Evolutionary conservation across 2,888 invertebrate genomes (phyloP), one percentile per base, ranked within the genome.

Genomic region (Omphaloscelis lunosa): DNA sequence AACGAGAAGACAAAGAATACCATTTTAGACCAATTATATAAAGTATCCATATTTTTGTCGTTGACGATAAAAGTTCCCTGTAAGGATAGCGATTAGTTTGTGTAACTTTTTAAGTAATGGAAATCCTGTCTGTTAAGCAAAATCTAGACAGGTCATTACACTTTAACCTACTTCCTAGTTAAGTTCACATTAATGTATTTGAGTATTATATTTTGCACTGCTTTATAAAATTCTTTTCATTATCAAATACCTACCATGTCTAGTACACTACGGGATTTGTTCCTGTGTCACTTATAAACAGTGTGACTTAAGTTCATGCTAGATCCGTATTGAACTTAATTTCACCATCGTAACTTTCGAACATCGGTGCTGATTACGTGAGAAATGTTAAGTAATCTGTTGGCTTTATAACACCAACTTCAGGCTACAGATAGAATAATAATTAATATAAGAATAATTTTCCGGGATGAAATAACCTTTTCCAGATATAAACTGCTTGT

Each of bases 321-420:
- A 65, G 79, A 78, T 62, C 56, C 41, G 63, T 56, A 4, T 73
- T 41, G 51, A 23, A 53, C 51, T 51, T 27, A 69, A 69, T 79
- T 67, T 79, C 67, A 65, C 75, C 80, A 67, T 80, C 61, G 41
- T 7, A 45, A 59, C 70, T 75, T 67, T 75, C 67, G 48, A 65
- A 72, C n/a, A 17, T 51, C 20, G 34, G 45, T 17, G 41, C 11
- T 41, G 65, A 74, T 79, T 77, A 62, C 74, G 79, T 69, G 48
- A n/a, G 53, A 56, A n/a, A 9, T 59, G 39, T 80, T 78, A 48
- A 65, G 79, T 74, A 73, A 79, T 27, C 9, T 41, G 53, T 23
- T 63, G 27, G 29, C 41, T 34, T n/a, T 34, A 11, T 39, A 74
- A 23, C 45, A 20, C 51, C 17, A 17, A 20, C 51, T 51, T 51